Base-by-base conservation (phyloP, 2,888 invertebrate genomes). In the Aleiodes leptofemur region DNA sequence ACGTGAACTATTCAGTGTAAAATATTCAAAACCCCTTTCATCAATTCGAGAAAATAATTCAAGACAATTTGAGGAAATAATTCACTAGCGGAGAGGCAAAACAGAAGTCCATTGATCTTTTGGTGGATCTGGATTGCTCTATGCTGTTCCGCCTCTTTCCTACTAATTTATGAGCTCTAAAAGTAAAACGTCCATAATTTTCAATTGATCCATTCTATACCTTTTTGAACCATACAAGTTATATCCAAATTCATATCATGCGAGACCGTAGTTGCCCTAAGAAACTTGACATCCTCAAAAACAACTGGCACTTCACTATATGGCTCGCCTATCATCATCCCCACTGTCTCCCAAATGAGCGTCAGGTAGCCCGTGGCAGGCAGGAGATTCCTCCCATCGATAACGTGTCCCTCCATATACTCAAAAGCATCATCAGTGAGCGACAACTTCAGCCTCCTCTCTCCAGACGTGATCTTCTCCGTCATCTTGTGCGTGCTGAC, bases 311-410 rank as follows among this genome's bases (percentile, higher is more conserved):
- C 91, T 80, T 96, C 93, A 31, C 93, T 92, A 81, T 91, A 93
- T 0, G 93, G 90, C 59, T 93, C 92, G 72, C 93, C 94, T 31
- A 89, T 87, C 91, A 94, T 93, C 88, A 94, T 91, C 3, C 94
- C 94, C n/a, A 95, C 90, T 0, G 95, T 94, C 84, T 95, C 94
- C 96, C 96, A 96, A 0, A 94, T 94, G 14, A 94, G 90, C 51
- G 92, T 91, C 83, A 97, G 90, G 87, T 96, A 96, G 14, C 95
- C 95, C 0, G 97, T 96, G 0, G 97, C 97, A 0, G 97, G 97
- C 83, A 95, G 94, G 1, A 96, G 88, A 83, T 95, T 94, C 76
- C 96, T 92, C 0, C 97, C 96, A 89, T 98, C 97, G 77, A 98
- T 95, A 9, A 94, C 92, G 88, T 98, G 97, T 0, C 96, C 97